Percentiles rank a stretch among this genome's conserved stretches.
phyloP scores from a whole-genome alignment of 1,140 invertebrate species.

The Paraescarpia echinospica region DNA sequence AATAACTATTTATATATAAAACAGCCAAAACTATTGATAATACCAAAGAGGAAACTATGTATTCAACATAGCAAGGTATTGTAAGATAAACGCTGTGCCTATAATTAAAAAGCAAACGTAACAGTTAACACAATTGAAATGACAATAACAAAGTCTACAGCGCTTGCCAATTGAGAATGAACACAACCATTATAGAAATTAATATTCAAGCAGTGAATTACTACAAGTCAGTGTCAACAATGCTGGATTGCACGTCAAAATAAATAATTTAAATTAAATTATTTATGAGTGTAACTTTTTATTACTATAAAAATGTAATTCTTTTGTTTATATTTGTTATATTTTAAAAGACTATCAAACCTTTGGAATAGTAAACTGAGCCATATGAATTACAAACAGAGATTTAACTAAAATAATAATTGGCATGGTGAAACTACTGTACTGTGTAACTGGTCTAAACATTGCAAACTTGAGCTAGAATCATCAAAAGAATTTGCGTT shows the following conservation, averaged over 20 bases:
- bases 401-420: not conserved
- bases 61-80: not conserved
- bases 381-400: not conserved
- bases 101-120: not conserved
- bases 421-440: no score
- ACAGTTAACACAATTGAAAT: not conserved
- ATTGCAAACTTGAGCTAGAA: no score
- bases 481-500: no score
- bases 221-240: not conserved
- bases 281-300: not conserved
- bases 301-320: not conserved
- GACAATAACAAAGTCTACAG: not conserved
- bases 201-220: not conserved
- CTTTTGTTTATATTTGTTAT: not conserved
- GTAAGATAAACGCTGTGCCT: not conserved
- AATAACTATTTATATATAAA: not conserved
- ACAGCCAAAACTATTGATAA: not conserved
- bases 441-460: no score
- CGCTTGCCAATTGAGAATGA: conserved; percentile 5
- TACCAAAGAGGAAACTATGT: not conserved
- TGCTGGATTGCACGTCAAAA: no score
- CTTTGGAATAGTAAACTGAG: not conserved
- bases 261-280: not conserved
- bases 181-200: not conserved
- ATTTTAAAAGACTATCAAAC: no score